These are phyloP conservation scores for Stichopus chloronotus DNA, from an alignment of 35 echinoderm and acorn worm genomes.

Conservation along the genomic window DNA sequence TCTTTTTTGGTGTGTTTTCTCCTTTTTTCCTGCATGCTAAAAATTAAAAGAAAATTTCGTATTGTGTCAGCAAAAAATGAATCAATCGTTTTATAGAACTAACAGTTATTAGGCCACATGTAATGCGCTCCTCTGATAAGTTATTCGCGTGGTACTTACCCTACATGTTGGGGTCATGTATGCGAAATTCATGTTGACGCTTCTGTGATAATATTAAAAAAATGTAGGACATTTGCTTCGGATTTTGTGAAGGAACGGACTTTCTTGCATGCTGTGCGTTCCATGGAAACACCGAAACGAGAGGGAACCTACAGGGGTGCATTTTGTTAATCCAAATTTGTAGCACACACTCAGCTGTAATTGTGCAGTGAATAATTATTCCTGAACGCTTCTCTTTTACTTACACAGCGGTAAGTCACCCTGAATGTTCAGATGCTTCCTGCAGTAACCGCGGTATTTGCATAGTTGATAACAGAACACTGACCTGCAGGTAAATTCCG, in stretches of 20 bases:
- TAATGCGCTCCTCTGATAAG: too few relatives aligned
- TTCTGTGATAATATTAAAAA: too few relatives aligned
- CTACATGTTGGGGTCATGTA: too few relatives aligned
- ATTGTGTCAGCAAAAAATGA: too few relatives aligned
- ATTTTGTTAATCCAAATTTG: not conserved
- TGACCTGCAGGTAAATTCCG: conserved; percentile 7
- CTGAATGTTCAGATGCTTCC: not conserved
- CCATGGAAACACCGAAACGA: not conserved
- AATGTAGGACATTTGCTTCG: not conserved
- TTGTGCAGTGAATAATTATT: not conserved
- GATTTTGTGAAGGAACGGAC: not conserved
- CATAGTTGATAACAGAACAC: not conserved
- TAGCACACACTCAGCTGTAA: not conserved
- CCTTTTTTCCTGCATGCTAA: too few relatives aligned
- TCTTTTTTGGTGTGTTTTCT: too few relatives aligned
- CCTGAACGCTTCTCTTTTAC: not conserved
- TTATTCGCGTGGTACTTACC: too few relatives aligned
- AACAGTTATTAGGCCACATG: too few relatives aligned
- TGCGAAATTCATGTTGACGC: too few relatives aligned
- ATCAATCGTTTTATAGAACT: too few relatives aligned
- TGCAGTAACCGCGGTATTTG: not conserved
- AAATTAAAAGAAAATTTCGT: too few relatives aligned
- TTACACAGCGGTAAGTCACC: conserved; percentile 14
- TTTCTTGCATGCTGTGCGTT: not conserved
- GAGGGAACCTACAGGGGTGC: not conserved